These are phyloP conservation scores for Thalpophila matura DNA, from an alignment of 2,888 invertebrate genomes.

Conservation along the genomic window DNA sequence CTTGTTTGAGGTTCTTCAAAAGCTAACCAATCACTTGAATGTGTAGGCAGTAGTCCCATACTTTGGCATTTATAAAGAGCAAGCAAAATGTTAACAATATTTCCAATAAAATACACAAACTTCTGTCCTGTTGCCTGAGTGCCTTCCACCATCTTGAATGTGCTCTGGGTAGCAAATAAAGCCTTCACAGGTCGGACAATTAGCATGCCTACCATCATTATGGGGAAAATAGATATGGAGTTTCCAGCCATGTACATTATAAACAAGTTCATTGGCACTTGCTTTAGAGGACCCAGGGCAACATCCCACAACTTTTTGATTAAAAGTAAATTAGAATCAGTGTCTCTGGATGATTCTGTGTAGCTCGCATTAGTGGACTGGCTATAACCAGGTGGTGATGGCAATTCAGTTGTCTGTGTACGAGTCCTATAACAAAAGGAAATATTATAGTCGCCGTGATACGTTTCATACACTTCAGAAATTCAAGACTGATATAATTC, in stretches of 20 bases:
- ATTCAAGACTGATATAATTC: background rate
- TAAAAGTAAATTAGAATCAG: constrained; percentile 95
- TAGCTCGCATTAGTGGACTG: constrained; percentile 93
- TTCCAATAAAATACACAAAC: constrained; percentile 97
- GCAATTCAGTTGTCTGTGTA: constrained; percentile 88
- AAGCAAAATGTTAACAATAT: constrained; percentile 96
- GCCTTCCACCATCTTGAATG: constrained; percentile 98
- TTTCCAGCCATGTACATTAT: constrained; percentile 99
- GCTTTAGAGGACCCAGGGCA: constrained; percentile 98
- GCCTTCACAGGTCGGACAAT: constrained; percentile 99
- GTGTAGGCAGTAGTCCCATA: constrained; percentile 99
- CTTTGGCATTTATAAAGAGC: constrained; percentile 99
- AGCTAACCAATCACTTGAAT: constrained; percentile 99
- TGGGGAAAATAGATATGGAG: constrained; percentile 99
- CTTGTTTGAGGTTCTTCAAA: constrained; percentile 97
- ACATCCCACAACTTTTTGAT: constrained; percentile 99
- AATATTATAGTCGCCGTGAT: background rate
- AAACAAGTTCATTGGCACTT: constrained; percentile 99
- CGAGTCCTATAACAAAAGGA: constrained; percentile 72
- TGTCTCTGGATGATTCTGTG: constrained; percentile 95
- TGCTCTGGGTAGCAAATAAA: constrained; percentile 96
- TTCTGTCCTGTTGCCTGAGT: constrained; percentile 97
- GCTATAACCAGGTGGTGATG: constrained; percentile 96
- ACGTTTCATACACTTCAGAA: background rate
- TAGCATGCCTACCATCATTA: constrained; percentile 99